Base-by-base conservation (phyloP, 2,888 invertebrate species). In the Lithodes maja region DNA sequence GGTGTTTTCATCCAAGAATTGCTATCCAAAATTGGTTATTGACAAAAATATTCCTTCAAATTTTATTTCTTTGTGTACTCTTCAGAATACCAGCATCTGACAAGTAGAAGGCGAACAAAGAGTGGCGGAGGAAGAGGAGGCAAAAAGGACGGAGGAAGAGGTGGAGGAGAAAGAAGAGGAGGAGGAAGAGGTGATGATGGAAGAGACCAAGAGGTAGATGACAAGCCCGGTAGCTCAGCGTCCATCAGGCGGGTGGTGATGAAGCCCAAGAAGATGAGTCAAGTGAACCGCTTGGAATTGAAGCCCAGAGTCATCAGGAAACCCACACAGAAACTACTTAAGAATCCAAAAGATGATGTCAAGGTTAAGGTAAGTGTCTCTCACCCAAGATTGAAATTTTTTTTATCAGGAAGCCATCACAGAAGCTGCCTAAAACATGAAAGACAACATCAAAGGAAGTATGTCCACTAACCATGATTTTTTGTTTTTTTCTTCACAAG, bases 221-320 rank as follows among this genome's bases (percentile, higher is more conserved):
- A 52, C n/a, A 80, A 81, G 5, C 88, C 90, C 3, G 90, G 90
- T 12, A 90, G 90, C 71, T 81, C 86, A 69, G 90, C 87, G 49
- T 83, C 85, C 49, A 90, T 87, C 54, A 83, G 87, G 17, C 84
- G 90, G 17, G 84, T 87, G 3, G 83, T 90, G 50, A 87, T 81
- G 84, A 87, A 85, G 68, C 90, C 90, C 50, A 87, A 77, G 80
- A 81, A 80, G 52, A 68, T 90, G 54, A 87, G 87, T 68, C 81
- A 75, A 33, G 90, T 84, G 33, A 90, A 90, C 78, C 83, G 87
- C 55, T 61, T 90, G 68, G 84, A 80, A 33, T 54, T 90, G 2
- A 87, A 87, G 75, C 87, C 90, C 50, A 83, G 90, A 61, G 84
- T 87, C 33, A 82, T 90, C 74, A 87, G 86, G 77, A 84, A 81